These are phyloP conservation scores for Coranthus polyacanthus DNA, from an alignment of 2,797 vertebrate species.

Conservation along the genomic window DNA sequence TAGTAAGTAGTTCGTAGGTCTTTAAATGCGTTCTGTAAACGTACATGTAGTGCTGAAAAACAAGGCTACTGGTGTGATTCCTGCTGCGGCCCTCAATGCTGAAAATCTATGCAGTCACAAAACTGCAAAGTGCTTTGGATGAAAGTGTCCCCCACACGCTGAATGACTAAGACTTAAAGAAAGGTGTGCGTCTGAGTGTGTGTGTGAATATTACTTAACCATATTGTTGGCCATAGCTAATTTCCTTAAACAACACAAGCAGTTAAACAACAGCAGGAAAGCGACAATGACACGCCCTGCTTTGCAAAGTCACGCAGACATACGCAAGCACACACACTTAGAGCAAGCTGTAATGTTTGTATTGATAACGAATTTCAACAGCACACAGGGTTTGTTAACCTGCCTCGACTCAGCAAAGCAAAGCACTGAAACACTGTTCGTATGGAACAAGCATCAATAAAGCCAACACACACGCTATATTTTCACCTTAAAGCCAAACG, in stretches of 20 bases:
- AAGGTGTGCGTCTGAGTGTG: slow-evolving; percentile 21
- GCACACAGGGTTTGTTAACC: slow-evolving; percentile 29
- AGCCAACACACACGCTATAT: background rate
- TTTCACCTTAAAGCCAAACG: too few species aligned
- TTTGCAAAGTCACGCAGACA: slow-evolving; percentile 60
- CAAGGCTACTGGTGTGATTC: slow-evolving; percentile 18
- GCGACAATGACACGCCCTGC: slow-evolving; percentile 69
- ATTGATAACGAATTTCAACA: slow-evolving; percentile 73
- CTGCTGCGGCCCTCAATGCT: background rate
- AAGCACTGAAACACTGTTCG: slow-evolving; percentile 35
- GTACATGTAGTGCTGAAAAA: slow-evolving; percentile 5
- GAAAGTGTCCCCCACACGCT: slow-evolving; percentile 25
- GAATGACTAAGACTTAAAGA: slow-evolving; percentile 30
- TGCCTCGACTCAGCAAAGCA: slow-evolving; percentile 13
- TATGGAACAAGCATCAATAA: slow-evolving; percentile 21
- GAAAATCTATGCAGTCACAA: slow-evolving; percentile 18
- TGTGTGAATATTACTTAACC: slow-evolving; percentile 43
- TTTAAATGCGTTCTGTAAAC: background rate
- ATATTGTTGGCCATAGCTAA: slow-evolving; percentile 63
- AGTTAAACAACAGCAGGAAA: slow-evolving; percentile 83
- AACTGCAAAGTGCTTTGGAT: slow-evolving; percentile 20
- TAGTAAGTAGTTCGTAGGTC: background rate
- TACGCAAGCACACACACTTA: slow-evolving; percentile 41
- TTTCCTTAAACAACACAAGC: slow-evolving; percentile 73
- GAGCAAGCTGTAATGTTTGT: slow-evolving; percentile 53